Evolutionary conservation across 92 coral and sea anemone genomes (phyloP), one percentile per base, ranked within the genome.

Genomic region (Epizoanthus ramosus): DNA sequence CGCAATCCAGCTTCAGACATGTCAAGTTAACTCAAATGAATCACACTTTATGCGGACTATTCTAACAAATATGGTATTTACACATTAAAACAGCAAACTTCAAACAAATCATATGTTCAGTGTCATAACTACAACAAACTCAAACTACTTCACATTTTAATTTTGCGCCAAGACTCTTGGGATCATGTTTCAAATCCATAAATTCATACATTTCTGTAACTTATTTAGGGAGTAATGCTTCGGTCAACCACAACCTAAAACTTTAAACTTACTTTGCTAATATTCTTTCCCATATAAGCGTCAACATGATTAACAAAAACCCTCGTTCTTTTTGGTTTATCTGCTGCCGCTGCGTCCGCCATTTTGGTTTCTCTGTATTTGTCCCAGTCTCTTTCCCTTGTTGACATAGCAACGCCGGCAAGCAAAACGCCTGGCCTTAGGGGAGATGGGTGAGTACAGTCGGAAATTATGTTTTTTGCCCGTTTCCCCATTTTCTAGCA

Each of bases 241-340:
- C 71, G 5, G 63, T 21, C 14, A 56, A 39, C 6, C 50, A 39
- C 8, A 77, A 13, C 10, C 1, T 41, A 37, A 35, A 19, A 12
- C 6, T 16, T 63, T 37, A 17, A 41, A 41, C 75, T 71, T 92
- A 97, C 99, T 93, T 94, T 97, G 83, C 99, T 97, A 12, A 97
- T 94, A 80, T 90, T 94, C 67, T 92, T 97, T 59, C 98, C 92
- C 43, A 96, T 83, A 67, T 94, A 92, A 8, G 92, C 87, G 74
- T 97, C 99, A 61, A 97, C 97, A 81, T 94, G 99, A 75, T 97
- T 97, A 47, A 97, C 79, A 63, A 97, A 97, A 87, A 97, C 88
- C 59, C 89, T 87, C 18, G 94, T 94, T 81, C 94, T 87, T 81
- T 88, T 97, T 3, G 91, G 82, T 59, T 81, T 90, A 43, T 85